Evolutionary conservation across 2,113 vertebrate genomes (phyloP), one percentile per base, ranked within the genome.

Genomic region (Apistogramma diplotaenia): DNA sequence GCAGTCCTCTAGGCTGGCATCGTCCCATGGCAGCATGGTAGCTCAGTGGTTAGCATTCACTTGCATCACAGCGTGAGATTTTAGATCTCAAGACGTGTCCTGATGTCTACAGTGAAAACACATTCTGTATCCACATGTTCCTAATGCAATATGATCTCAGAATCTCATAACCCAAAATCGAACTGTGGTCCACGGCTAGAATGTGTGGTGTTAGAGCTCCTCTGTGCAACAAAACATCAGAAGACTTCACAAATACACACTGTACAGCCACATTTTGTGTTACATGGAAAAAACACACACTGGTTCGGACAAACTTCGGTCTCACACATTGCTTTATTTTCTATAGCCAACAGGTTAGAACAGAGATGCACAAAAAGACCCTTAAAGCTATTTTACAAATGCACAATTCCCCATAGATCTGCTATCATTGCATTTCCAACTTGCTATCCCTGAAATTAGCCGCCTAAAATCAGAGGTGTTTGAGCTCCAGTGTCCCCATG

Each of bases 391-490:
- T 9, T 13, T 59, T 46, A 82, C 40, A 37, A 12, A 29, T 78
- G 35, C 40, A 25, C 33, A 67, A 5, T 33, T 76, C 33, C 19
- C 51, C 65, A 74, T 40, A 87, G 56, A 79, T 81, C 76, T 70
- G 0, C 25, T 31, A 6, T 70, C 65, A n/a, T 51, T 71, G 33
- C 67, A 70, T 43, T 51, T 15, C 31, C 57, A 61, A 4, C 78
- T 49, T 56, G 29, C 40, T 71, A 10, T 72, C 72, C 37, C 62
- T 46, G 29, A 79, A 77, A 84, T 81, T 21, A 75, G 31, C 43
- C 3, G 2, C 76, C 73, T 71, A 59, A 84, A 90, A 84, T 29
- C 15, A 8, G 58, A 82, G 82, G 73, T 57, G 70, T 86, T 76
- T 65, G 9, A 43, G 78, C 74, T 60, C 13, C 78, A 25, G 7